Evolutionary conservation across 2,888 invertebrate species (phyloP), one percentile per base, ranked within the genome.

Genomic region (Lepidocyrtoides sp.): DNA sequence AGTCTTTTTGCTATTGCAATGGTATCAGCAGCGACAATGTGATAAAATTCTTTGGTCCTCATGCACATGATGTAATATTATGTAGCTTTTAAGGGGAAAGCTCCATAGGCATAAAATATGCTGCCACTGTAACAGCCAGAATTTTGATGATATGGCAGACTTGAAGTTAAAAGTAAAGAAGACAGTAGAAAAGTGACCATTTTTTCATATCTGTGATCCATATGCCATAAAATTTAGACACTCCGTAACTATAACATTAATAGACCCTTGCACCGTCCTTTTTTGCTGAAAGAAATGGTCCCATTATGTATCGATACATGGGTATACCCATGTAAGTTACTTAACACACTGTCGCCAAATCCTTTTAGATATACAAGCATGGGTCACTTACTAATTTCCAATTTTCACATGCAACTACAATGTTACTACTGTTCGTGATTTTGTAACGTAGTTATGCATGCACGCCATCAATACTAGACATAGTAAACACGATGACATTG

Each of bases 301-400:
- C 69, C 48, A 14, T 51, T n/a, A 23, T 23, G 36, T 69, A 69
- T 8, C 26, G 60, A 63, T 29, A 20, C 72, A 17, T 26, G 41
- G 4, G 69, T 69, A 32, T 10, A 69, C 8, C 1, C 32, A 48
- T 26, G 36, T 60, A 36, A 77, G 32, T 66, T 79, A 84, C 84
- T 79, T 90, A 66, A 32, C 77, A 60, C 79, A 44, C 20, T 85
- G 92, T 89, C 92, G 90, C 92, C 92, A 92, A 90, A 87, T 87
- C 89, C 92, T 92, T 87, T 92, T 90, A 92, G 41, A 48, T 41
- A 79, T 32, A 14, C 26, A 41, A 44, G 32, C 84, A 90, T 20
- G 79, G 90, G 84, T 90, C 90, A 90, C 51, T 90, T 79, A 90
- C 90, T 84, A 90, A 85, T 85, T 82, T 82, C 82, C 44, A 5